phyloP scores from a whole-genome alignment of 1,140 invertebrate genomes.

The Bombus confusus region DNA sequence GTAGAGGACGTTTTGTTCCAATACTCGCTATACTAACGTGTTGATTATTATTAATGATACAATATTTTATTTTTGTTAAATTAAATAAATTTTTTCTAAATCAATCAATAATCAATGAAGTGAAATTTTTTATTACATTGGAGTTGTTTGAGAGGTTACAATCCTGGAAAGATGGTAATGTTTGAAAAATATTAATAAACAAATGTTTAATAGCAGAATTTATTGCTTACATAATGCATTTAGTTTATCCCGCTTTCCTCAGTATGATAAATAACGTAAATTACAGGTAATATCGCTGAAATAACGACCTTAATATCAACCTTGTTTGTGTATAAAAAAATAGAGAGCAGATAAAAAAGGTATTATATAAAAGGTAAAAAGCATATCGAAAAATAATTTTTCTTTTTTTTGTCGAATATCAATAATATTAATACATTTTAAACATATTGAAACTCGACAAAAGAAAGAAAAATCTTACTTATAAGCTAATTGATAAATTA shows the following conservation, averaged over 20 bases:
- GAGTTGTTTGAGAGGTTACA: neutral
- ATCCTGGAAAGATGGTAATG: neutral
- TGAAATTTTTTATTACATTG: neutral
- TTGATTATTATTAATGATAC: too few species aligned
- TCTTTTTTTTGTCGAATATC: slow-evolving; percentile 6
- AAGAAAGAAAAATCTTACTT: slow-evolving; percentile 22
- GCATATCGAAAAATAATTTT: slow-evolving; percentile 39
- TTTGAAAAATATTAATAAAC: neutral
- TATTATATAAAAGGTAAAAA: slow-evolving; percentile 36
- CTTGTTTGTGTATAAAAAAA: slow-evolving; percentile 38
- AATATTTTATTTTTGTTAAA: neutral
- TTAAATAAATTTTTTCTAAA: neutral
- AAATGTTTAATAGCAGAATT: slow-evolving; percentile 48
- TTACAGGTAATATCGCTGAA: slow-evolving; percentile 28
- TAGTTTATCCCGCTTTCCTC: slow-evolving; percentile 46
- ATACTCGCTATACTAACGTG: too few species aligned
- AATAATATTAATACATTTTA: neutral
- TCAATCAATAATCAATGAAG: neutral
- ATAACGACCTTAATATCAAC: slow-evolving; percentile 18
- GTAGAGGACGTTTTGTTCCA: too few species aligned
- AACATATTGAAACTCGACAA: slow-evolving; percentile 5
- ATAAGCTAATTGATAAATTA: slow-evolving; percentile 38
- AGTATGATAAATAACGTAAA: slow-evolving; percentile 43
- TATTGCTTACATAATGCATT: slow-evolving; percentile 51
- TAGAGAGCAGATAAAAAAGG: slow-evolving; percentile 43